Base-by-base conservation (phyloP, 92 coral and sea anemone genomes). In the Anthopleura xanthogrammica region DNA sequence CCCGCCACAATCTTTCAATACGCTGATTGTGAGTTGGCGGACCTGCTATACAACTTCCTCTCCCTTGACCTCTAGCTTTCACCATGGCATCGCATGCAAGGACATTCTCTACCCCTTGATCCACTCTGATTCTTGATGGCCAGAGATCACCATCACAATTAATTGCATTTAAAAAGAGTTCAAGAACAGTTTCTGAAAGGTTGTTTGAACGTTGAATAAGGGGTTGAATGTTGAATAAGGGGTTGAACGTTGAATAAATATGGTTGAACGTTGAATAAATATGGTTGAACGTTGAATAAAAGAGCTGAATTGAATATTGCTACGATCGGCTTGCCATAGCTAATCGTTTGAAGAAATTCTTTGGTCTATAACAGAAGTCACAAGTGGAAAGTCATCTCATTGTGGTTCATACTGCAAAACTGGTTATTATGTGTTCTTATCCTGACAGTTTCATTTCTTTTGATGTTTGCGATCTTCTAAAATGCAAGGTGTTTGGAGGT, bases 21-120 rank as follows among this genome's bases (percentile, higher is more conserved):
- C 90, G 54, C 71, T 91, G 95, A 60, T 91, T 92, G 46, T 87
- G 72, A 5, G 91, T 89, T 24, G 95, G 84, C 12, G 95, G 86
- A 6, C 92, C 92, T 1, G 90, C 92, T 64, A 89, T 92, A 64
- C 84, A 89, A 77, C 95, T 87, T 40, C 88, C 95, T 77, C 88
- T 83, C 46, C 86, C 86, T 42, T 77, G 82, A 55, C 90, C 92
- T 78, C 90, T 80, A 66, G 84, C 92, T 73, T 77, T 89, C 23
- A 86, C 36, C 94, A 91, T 91, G 57, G 92, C 83, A 89, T 86
- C 82, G 12, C 82, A 78, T 19, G 79, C 79, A 41, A 79, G 79
- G 39, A 85, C 88, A 85, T 85, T 88, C 86, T 88, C 87, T 3
- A 83, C 90, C 22, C 88, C 82, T 57, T 76, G 75, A 79, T 88